Evolutionary conservation across 2,888 invertebrate genomes (phyloP), one percentile per base, ranked within the genome.

Genomic region (Drosophila incognita): DNA sequence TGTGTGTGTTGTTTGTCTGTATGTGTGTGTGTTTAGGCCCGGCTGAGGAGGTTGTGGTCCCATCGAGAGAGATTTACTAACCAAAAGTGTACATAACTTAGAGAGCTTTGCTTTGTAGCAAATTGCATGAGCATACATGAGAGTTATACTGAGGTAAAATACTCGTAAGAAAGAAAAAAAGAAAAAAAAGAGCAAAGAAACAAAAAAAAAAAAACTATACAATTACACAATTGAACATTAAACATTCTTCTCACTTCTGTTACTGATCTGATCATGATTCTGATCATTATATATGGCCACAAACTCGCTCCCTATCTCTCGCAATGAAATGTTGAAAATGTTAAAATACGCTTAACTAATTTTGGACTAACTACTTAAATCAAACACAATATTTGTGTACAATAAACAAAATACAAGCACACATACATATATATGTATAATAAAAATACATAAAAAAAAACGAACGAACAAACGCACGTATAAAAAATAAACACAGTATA

Each of bases 301-400:
- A 77, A 71, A 66, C 57, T 81, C 49, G 60, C 59, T 29, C 15
- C 21, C 21, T 8, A 4, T 21, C 10, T 18, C 59, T 35, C 40
- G 21, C 57, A 33, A 27, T 46, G 72, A 60, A 52, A 38, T 63
- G 52, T 51, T 76, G 57, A 49, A 40, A 40, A 13, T 59, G 57
- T 51, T 65, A 68, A 76, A 83, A 83, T 76, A 81, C 38, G 69
- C 85, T 89, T 61, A 87, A 87, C 87, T 89, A 85, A 89, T 89
- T 84, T 69, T 79, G 62, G 64, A 74, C 89, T 85, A 85, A 82
- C 89, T 85, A 89, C 89, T 76, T 81, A 86, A 86, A 88, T n/a
- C 63, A 75, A 82, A 71, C 36, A 58, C 24, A 69, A n/a, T 35
- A 53, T 29, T 42, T 58, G 36, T 66, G 58, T 33, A 51, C 24